Percentiles rank a stretch among this genome's conserved stretches.
These are phyloP conservation scores for Vanessa atalanta DNA, from an alignment of 1,140 invertebrate genomes.

Conservation along the genomic window DNA sequence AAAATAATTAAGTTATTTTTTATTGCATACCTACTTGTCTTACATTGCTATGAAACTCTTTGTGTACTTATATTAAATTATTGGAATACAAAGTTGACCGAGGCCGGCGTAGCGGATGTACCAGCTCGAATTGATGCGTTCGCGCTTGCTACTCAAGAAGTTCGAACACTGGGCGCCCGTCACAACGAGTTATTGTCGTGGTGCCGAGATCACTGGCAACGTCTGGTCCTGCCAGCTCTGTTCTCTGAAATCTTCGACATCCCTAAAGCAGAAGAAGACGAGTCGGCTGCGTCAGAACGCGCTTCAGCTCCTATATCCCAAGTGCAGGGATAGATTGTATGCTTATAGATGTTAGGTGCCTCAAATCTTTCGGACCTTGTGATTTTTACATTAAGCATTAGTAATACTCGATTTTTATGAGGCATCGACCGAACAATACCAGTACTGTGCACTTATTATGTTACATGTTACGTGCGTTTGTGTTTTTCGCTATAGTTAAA, in stretches of 20 bases:
- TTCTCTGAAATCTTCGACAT: slow-evolving; percentile 99
- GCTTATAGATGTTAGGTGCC: slow-evolving; percentile 18
- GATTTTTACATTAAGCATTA: background rate
- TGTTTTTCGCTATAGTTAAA: background rate
- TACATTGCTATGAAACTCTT: no score
- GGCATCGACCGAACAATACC: background rate
- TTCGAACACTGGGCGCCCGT: slow-evolving; percentile 90
- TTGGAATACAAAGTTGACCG: slow-evolving; percentile 23
- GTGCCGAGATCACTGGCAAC: slow-evolving; percentile 94
- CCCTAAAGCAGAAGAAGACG: slow-evolving; percentile 82
- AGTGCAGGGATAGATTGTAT: slow-evolving; percentile 22
- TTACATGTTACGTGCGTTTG: background rate
- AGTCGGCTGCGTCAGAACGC: slow-evolving; percentile 22
- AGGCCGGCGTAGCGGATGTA: slow-evolving; percentile 48
- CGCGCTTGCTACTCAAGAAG: slow-evolving; percentile 88
- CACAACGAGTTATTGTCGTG: slow-evolving; percentile 94
- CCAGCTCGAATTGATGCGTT: slow-evolving; percentile 85
- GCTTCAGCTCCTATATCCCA: slow-evolving; percentile 25
- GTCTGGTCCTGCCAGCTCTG: slow-evolving; percentile 92
- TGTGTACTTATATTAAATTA: background rate
- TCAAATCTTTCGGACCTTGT: slow-evolving; percentile 19
- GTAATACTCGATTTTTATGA: background rate
- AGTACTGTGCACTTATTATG: background rate
- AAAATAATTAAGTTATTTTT: no score
- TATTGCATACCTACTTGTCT: no score